Evolutionary conservation across 2,113 vertebrate species (phyloP).

Genomic region (Atractosteus spatula): DNA sequence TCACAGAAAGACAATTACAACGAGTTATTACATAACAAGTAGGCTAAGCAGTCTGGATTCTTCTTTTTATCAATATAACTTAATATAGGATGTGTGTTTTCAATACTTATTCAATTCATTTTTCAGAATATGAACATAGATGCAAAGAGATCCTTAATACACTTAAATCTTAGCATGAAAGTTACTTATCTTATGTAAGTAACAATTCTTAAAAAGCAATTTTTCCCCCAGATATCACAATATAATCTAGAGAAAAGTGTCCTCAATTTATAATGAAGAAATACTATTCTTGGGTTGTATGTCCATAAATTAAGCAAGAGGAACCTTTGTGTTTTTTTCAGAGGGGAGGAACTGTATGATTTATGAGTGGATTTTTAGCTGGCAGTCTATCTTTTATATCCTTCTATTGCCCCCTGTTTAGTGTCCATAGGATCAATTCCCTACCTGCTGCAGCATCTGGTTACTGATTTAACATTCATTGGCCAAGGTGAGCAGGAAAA

Average conservation of each 20-base stretch:
- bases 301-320: constrained; percentile 17
- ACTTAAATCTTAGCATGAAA: not conserved
- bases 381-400: constrained; percentile 29
- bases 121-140: not conserved
- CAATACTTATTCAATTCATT: not conserved
- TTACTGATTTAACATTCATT: constrained; percentile 17
- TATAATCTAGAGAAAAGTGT: no score
- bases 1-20: not conserved
- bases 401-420: constrained; percentile 21
- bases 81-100: not conserved
- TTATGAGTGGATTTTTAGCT: constrained; percentile 34
- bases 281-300: not conserved
- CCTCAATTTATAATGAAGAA: no score
- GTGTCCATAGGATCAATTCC: constrained; percentile 10
- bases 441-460: constrained; percentile 20
- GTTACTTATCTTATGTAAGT: not conserved
- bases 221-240: no score
- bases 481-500: not conserved
- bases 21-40: not conserved
- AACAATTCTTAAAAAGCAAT: no score
- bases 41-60: not conserved
- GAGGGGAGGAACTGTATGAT: constrained; percentile 26
- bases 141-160: not conserved
- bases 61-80: not conserved
- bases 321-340: constrained; percentile 24